Evolutionary conservation across 2,797 vertebrate species (phyloP).

Genomic region (Lepilemur septentrionalis): DNA sequence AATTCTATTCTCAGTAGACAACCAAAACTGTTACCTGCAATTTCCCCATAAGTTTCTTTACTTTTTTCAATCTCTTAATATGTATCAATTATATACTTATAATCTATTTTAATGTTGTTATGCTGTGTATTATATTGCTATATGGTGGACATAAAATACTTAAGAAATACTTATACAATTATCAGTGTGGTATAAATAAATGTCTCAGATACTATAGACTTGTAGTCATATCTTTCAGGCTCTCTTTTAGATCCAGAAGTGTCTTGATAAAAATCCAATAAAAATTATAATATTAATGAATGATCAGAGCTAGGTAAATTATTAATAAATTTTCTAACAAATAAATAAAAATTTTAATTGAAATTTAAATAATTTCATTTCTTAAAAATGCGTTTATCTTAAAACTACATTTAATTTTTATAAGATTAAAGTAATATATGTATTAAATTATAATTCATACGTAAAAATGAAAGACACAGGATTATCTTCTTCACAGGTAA

Average conservation of each 20-base stretch:
- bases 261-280: neutral
- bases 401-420: constrained; percentile 5
- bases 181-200: neutral
- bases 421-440: neutral
- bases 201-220: neutral
- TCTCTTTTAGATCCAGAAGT: neutral
- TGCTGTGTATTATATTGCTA: neutral
- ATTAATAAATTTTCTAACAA: neutral
- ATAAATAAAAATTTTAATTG: neutral
- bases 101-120: neutral
- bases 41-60: neutral
- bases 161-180: neutral
- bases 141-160: neutral
- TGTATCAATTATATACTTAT: neutral
- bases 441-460: neutral
- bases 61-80: neutral
- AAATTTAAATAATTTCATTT: neutral
- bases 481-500: neutral
- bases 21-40: neutral
- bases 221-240: neutral
- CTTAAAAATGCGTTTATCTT: neutral
- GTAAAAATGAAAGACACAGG: neutral
- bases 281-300: neutral
- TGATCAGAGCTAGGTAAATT: neutral
- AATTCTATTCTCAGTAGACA: neutral